Evolutionary conservation across 2,888 invertebrate species (phyloP), one percentile per base, ranked within the genome.

Genomic region (Carpatolechia fugitivella): DNA sequence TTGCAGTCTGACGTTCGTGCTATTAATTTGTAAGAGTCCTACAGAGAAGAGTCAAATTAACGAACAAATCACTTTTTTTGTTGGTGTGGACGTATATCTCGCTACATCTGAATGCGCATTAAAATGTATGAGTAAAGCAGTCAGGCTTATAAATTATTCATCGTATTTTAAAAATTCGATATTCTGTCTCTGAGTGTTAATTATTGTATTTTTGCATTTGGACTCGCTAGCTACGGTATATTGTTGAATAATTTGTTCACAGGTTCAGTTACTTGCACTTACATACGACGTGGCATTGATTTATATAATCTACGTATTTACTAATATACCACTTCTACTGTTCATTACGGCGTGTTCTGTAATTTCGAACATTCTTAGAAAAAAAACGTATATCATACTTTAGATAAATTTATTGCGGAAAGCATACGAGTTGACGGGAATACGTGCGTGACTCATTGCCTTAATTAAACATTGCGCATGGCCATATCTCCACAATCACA

Each of bases 401-500:
- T 6, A 4, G 6, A 24, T 3, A 3, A 24, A 24, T 24, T 24
- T 4, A 24, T 24, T 24, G 24, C 24, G 24, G 6, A 24, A 24
- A 24, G 24, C 24, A 24, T 24, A 24, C 24, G 24, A 6, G 24
- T 24, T 24, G 24, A 24, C 24, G 24, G 3, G 24, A 24, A 65
- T 66, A 70, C 66, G 58, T 55, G 54, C 74, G 74, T 81, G 78
- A 78, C 73, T 79, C 79, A 78, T 69, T 66, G 65, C 66, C 62
- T 62, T 71, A 72, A 76, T 75, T 77, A 70, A 63, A 59, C 56
- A 24, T 24, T 24, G 24, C 24, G 24, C 6, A 24, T 6, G 6
- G 3, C 6, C 24, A 24, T 24, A 24, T 24, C 24, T 24, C 24
- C 3, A 24, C 24, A n/a, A n/a, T n/a, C n/a, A n/a, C 6, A 24